Conservation (phyloP, 1,140 invertebrate species). For the Branchinecta lynchi region DNA sequence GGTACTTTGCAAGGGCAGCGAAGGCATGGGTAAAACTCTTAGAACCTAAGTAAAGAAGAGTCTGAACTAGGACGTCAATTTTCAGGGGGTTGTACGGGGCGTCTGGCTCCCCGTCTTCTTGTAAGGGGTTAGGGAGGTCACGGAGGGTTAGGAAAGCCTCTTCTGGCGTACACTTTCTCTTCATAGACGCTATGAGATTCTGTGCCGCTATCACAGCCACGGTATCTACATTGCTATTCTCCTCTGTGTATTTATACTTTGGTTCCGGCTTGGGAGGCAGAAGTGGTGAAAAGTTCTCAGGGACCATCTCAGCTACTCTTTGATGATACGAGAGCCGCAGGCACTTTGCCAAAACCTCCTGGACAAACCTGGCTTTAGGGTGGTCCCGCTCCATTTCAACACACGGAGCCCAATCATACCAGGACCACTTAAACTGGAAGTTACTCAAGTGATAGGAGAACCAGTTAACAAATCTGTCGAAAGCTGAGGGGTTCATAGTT, state of each 20-base stretch:
- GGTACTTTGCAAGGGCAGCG: slow-evolving; percentile 91
- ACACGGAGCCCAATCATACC: slow-evolving; percentile 85
- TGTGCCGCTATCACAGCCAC: slow-evolving; percentile 46
- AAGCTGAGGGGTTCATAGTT: slow-evolving; percentile 88
- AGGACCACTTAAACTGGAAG: slow-evolving; percentile 97
- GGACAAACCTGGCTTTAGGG: slow-evolving; percentile 77
- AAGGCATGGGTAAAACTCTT: slow-evolving; percentile 98
- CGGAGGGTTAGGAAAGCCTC: slow-evolving; percentile 78
- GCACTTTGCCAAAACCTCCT: slow-evolving; percentile 77
- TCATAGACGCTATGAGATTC: slow-evolving; percentile 64
- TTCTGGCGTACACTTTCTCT: slow-evolving; percentile 71
- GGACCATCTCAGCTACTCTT: slow-evolving; percentile 69
- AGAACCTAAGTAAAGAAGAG: slow-evolving; percentile 74
- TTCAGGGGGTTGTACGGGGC: slow-evolving; percentile 69
- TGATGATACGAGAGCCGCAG: slow-evolving; percentile 44
- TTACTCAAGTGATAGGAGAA: slow-evolving; percentile 98
- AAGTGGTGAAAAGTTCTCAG: slow-evolving; percentile 64
- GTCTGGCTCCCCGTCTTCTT: slow-evolving; percentile 49
- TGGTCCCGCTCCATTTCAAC: slow-evolving; percentile 70
- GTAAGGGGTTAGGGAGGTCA: slow-evolving; percentile 42
- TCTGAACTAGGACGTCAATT: slow-evolving; percentile 93
- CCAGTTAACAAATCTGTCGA: slow-evolving; percentile 94
- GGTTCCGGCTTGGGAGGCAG: slow-evolving; percentile 62
- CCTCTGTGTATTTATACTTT: slow-evolving; percentile 63
- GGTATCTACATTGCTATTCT: slow-evolving; percentile 51